These are phyloP conservation scores for Phytoseiulus persimilis DNA, from an alignment of 2,888 invertebrate species.

Conservation along the genomic window DNA sequence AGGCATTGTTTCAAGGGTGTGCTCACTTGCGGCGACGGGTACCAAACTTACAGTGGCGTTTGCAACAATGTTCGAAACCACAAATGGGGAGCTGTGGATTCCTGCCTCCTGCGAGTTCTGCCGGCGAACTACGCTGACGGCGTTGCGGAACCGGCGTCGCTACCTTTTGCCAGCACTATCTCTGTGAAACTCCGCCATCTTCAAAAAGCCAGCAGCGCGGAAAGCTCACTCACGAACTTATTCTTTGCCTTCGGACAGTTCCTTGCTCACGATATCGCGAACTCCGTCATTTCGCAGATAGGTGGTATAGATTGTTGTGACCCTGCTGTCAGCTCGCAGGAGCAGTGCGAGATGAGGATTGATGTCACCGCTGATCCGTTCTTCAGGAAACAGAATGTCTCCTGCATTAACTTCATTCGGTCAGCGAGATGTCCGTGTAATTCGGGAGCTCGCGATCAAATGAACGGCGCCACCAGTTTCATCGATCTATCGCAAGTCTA, in stretches of 20 bases:
- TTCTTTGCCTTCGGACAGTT: conserved; percentile 15
- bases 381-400: neutral
- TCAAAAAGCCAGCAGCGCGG: neutral
- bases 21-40: neutral
- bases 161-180: neutral
- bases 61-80: conserved; percentile 10
- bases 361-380: neutral
- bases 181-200: neutral
- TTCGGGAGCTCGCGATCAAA: neutral
- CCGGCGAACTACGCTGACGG: conserved; percentile 11
- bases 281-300: neutral
- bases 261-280: conserved; percentile 6
- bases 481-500: conserved; percentile 23
- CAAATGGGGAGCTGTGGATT: conserved; percentile 13
- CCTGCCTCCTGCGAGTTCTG: conserved; percentile 6
- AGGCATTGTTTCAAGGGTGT: conserved; percentile 14
- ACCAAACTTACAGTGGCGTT: neutral
- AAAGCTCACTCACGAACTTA: neutral
- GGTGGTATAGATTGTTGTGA: neutral
- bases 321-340: neutral
- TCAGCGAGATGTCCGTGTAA: conserved; percentile 1
- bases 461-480: conserved; percentile 8
- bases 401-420: conserved; percentile 15
- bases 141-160: neutral
- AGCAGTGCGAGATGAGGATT: conserved; percentile 10